Evolutionary conservation across 1,140 invertebrate genomes (phyloP), one percentile per base, ranked within the genome.

Genomic region (Heliothis subflexa): DNA sequence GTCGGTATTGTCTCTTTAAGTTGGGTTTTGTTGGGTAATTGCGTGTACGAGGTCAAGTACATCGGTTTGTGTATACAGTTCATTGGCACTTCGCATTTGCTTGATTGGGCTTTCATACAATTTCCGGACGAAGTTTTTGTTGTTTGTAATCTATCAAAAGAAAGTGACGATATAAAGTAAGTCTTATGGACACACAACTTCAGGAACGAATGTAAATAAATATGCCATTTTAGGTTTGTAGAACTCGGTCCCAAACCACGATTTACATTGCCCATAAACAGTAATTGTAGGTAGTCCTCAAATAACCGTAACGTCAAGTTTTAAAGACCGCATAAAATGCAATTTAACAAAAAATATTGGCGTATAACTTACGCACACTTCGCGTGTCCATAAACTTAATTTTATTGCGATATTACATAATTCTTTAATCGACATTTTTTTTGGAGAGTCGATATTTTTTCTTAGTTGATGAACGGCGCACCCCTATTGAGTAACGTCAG

Each of bases 401-500:
- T 47, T 66, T 66, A 66, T 66, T 66, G 18, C 40, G 18, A 12
- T 40, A 40, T 47, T 66, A 66, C 62, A 66, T 66, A 66, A 66
- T 16, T 66, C 40, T 47, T 2, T 18, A 66, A 18, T 66, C 62
- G 62, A 47, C 62, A 66, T 47, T 47, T 66, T 10, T 64, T 40
- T 47, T 11, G 5, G 2, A 28, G 25, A 59, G 18, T 66, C 40
- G 62, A 66, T 47, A 66, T 16, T 11, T 64, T 64, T 64, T 12
- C 7, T 45, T 10, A 18, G 16, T 66, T 40, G 40, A 66, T 66
- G 18, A 47, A 64, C 40, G 59, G 40, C 25, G 2, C 73, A 52
- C 14, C 73, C 73, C 73, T 52, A 52, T 1, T 10, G 45, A n/a
- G 59, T 75, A 75, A 59, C 62, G 73, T 75, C 73, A 75, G 73